These are phyloP conservation scores for Ara ararauna DNA, from an alignment of 2,797 vertebrate genomes.

Conservation along the genomic window DNA sequence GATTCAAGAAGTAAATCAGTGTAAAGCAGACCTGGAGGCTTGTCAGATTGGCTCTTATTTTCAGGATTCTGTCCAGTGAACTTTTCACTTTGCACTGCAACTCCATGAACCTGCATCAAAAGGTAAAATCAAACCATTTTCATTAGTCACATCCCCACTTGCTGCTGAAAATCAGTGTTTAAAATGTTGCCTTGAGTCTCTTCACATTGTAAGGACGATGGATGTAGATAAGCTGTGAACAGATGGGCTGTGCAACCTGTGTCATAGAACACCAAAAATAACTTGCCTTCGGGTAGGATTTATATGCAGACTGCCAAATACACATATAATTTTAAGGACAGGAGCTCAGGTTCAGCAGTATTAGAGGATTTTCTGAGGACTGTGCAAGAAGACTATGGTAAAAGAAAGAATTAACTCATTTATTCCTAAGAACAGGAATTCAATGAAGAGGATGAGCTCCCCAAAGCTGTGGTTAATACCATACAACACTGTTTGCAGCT, in stretches of 20 bases:
- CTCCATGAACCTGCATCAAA: conserved; percentile 74
- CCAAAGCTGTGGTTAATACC: neutral
- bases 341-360: neutral
- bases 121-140: neutral
- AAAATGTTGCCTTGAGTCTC: neutral
- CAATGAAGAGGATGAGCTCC: neutral
- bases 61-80: conserved; percentile 78
- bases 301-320: neutral
- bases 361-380: neutral
- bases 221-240: neutral
- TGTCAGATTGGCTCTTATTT: conserved; percentile 79
- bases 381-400: neutral
- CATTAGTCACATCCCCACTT: neutral
- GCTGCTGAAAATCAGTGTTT: conserved; percentile 1
- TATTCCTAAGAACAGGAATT: neutral
- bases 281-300: neutral
- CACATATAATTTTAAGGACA: neutral
- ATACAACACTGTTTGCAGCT: neutral
- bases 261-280: neutral
- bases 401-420: neutral
- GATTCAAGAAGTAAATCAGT: neutral
- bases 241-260: neutral
- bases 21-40: conserved; percentile 78
- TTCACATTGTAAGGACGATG: neutral
- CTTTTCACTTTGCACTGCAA: conserved; percentile 78